Conservation (phyloP, 2,888 invertebrate species). For the Troides helena region DNA sequence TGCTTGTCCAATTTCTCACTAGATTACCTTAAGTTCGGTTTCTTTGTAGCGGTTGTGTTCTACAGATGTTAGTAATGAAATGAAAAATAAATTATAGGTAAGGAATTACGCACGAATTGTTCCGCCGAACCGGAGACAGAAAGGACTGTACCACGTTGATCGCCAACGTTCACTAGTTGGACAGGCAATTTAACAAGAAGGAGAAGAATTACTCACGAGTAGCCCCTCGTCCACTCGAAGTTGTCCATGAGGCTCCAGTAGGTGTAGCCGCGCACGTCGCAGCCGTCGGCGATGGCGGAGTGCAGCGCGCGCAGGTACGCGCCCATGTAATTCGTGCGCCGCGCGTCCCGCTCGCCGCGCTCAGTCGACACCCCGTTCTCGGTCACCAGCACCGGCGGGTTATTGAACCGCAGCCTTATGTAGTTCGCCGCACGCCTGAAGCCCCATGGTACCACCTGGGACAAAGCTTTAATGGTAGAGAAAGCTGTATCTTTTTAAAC, state of each 20-base stretch:
- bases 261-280: slow-evolving; percentile 83
- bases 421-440: slow-evolving; percentile 82
- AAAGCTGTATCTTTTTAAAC: too few relatives aligned
- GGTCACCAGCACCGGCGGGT: slow-evolving; percentile 79
- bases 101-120: slow-evolving; percentile 65
- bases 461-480: too few relatives aligned
- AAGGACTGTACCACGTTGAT: too few relatives aligned
- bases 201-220: slow-evolving; percentile 70
- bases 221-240: slow-evolving; percentile 89
- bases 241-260: slow-evolving; percentile 91
- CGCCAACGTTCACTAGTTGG: too few relatives aligned
- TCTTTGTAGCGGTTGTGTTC: too few relatives aligned
- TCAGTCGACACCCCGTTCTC: slow-evolving; percentile 82
- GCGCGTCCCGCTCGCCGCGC: slow-evolving; percentile 65
- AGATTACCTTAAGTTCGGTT: too few relatives aligned
- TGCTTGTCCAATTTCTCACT: too few relatives aligned
- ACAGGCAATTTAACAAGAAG: too few relatives aligned
- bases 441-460: slow-evolving; percentile 83
- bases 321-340: slow-evolving; percentile 77
- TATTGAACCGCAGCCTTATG: slow-evolving; percentile 80
- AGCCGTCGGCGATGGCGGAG: slow-evolving; percentile 77
- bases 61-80: too few relatives aligned
- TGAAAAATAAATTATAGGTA: too few relatives aligned
- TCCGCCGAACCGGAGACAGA: too few relatives aligned
- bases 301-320: slow-evolving; percentile 69